Conservation (phyloP, 2,113 vertebrate species). For the Colistium nudipinnis region DNA sequence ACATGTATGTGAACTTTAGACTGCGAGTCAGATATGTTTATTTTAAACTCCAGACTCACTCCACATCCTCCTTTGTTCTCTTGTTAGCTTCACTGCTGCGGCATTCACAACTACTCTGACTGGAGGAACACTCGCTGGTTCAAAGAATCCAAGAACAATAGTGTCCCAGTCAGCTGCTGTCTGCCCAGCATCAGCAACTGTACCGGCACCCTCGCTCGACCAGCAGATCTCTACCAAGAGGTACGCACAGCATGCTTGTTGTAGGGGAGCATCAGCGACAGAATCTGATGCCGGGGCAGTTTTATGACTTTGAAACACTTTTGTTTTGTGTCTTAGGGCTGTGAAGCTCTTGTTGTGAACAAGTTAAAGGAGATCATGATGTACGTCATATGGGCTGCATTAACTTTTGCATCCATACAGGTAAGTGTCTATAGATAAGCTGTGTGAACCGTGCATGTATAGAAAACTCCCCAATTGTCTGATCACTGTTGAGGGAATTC, state of each 20-base stretch:
- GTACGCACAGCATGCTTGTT: conserved; percentile 52
- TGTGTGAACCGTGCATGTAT: too few relatives aligned
- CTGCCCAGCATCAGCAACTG: conserved; percentile 88
- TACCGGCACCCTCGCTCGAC: conserved; percentile 87
- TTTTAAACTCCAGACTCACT: background rate
- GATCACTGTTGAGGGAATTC: too few relatives aligned
- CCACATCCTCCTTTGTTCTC: background rate
- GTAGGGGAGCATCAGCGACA: background rate
- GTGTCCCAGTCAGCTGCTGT: conserved; percentile 96
- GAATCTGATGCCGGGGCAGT: background rate
- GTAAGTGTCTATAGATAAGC: conserved; percentile 72
- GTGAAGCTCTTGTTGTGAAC: conserved; percentile 95
- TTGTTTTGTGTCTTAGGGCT: conserved; percentile 82
- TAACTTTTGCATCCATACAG: conserved; percentile 97
- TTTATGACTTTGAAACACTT: background rate
- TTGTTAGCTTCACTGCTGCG: conserved; percentile 91
- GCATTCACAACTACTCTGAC: conserved; percentile 95
- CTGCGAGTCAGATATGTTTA: background rate
- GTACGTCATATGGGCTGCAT: conserved; percentile 96
- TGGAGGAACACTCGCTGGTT: conserved; percentile 96
- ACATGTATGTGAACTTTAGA: background rate
- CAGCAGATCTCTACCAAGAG: conserved; percentile 93
- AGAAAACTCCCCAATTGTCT: too few relatives aligned
- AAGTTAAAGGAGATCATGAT: conserved; percentile 98
- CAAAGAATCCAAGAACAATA: conserved; percentile 94